Conservation (phyloP, 2,113 vertebrate species). For the Centrocercus urophasianus region DNA sequence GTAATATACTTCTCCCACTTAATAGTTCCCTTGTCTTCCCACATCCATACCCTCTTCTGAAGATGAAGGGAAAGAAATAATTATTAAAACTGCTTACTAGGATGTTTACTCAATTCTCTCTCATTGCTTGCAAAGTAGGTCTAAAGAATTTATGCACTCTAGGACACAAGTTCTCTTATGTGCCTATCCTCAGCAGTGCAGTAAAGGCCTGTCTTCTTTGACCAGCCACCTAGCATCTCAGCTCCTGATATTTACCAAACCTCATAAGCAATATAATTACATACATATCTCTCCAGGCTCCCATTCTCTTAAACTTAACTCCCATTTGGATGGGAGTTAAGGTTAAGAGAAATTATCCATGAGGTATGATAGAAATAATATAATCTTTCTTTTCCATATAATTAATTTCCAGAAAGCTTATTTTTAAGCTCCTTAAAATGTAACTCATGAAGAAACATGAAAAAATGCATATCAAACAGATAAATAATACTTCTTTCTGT, state of each 20-base stretch:
- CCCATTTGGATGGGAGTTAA: not conserved
- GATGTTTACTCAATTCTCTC: not conserved
- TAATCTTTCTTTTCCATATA: not conserved
- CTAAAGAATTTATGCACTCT: accelerated
- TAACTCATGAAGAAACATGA: not conserved
- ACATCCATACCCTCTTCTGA: not conserved
- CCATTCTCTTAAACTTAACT: no score
- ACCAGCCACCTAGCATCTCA: not conserved
- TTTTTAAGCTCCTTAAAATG: not conserved
- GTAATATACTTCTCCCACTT: not conserved
- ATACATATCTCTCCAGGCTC: not conserved
- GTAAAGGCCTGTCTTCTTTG: not conserved
- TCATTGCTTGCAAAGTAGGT: not conserved
- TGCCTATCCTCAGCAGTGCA: accelerated
- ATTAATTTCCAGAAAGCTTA: not conserved
- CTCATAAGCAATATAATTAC: not conserved
- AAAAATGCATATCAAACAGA: not conserved
- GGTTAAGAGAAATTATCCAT: not conserved
- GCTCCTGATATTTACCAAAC: not conserved
- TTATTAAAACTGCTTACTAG: not conserved
- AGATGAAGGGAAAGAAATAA: not conserved
- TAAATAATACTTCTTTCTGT: not conserved
- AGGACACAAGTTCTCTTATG: accelerated
- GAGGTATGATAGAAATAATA: accelerated
- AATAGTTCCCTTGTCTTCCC: not conserved